Evolutionary conservation across 2,888 invertebrate species (phyloP), one percentile per base, ranked within the genome.

Genomic region (Brachypalpus laphriformis): DNA sequence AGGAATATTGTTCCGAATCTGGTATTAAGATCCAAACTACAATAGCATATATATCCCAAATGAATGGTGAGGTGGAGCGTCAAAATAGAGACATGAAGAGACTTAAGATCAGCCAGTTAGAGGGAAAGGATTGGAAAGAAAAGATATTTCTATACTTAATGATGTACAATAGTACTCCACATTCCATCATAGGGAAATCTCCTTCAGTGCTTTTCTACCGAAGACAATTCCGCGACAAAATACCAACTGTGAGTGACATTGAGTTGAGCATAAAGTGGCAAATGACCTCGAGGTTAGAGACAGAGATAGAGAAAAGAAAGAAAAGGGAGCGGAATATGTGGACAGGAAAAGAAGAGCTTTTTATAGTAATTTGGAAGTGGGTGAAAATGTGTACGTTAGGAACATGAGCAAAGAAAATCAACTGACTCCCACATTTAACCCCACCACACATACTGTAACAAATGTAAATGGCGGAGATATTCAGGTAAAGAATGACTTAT

Each of bases 1-100:
- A 25, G 11, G 11, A 49, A 20, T 22, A 22, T 16, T 45, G 45
- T 16, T 16, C 14, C 22, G 49, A 49, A 22, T 22, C 11, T 11
- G 49, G 22, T 49, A 49, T 49, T 22, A 45, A 45, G 16, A 45
- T 45, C 18, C n/a, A 45, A 16, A 45, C 14, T 57, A 40, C 37
- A 25, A 25, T 25, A 25, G 3, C 25, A 25, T 25, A 25, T 5
- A 37, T 37, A 37, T 37, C 57, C 11, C 57, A 57, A 40, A 34
- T 37, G 40, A 57, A 57, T n/a, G 56, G 56, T 20, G 56, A 56
- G 37, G 56, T 34, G 11, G 56, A 56, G 34, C 34, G 34, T 18
- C 56, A 56, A 56, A 56, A n/a, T n/a, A n/a, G n/a, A n/a, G n/a
- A n/a, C n/a, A n/a, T n/a, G n/a, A n/a, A n/a, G n/a, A n/a, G n/a